Conservation (phyloP, 2,797 vertebrate genomes). For the Telmatherina bonti region DNA sequence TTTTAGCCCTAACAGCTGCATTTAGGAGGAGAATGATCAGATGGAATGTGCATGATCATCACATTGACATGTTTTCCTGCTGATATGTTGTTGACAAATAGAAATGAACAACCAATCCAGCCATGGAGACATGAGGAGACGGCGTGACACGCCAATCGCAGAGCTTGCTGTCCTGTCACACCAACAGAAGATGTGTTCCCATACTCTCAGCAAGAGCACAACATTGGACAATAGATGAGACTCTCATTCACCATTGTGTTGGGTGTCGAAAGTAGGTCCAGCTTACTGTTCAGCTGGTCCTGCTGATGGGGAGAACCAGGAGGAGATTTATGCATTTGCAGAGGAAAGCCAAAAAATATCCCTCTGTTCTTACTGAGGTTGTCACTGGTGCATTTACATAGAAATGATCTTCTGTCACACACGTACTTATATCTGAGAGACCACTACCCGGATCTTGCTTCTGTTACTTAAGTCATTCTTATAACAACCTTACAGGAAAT, state of each 20-base stretch:
- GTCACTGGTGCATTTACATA: slow-evolving; percentile 13
- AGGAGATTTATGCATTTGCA: slow-evolving; percentile 15
- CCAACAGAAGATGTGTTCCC: slow-evolving; percentile 12
- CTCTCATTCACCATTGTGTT: slow-evolving; percentile 46
- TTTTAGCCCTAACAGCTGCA: slow-evolving; percentile 51
- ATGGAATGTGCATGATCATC: slow-evolving; percentile 78
- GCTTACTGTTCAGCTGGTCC: slow-evolving; percentile 28
- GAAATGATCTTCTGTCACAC: slow-evolving; percentile 6
- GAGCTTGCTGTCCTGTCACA: slow-evolving; percentile 23
- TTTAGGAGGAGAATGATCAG: slow-evolving; percentile 50
- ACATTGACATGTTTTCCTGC: slow-evolving; percentile 64
- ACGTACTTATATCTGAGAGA: background rate
- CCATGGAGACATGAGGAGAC: slow-evolving; percentile 61
- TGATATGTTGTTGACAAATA: slow-evolving; percentile 77
- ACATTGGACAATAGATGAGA: slow-evolving; percentile 37
- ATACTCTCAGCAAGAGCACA: slow-evolving; percentile 10
- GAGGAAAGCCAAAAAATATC: background rate
- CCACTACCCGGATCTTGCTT: slow-evolving; percentile 2
- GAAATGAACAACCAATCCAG: slow-evolving; percentile 73
- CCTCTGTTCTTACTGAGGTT: slow-evolving; percentile 5
- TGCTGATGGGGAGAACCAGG: background rate
- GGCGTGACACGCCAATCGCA: slow-evolving; percentile 40
- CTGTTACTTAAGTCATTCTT: background rate
- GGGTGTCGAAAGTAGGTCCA: slow-evolving; percentile 8
- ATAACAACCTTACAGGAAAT: background rate